Evolutionary conservation across 2,888 invertebrate species (phyloP).

Genomic region (Eilema sororculum): DNA sequence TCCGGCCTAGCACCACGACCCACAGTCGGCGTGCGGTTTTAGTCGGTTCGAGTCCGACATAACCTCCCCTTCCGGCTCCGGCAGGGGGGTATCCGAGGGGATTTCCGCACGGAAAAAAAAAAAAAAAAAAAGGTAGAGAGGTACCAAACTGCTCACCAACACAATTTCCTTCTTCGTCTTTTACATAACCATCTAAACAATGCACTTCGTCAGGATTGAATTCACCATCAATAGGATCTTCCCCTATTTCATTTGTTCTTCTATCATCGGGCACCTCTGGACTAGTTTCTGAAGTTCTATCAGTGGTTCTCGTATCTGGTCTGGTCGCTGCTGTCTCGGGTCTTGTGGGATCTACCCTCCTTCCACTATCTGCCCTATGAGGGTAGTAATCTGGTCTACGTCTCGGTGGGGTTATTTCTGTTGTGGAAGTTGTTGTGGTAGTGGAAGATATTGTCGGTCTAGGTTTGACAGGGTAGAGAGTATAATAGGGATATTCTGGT

Average conservation of each 20-base stretch:
- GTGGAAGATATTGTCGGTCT: slow-evolving; percentile 26
- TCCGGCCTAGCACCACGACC: too few species aligned
- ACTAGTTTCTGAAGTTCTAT: slow-evolving; percentile 25
- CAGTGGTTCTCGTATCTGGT: slow-evolving; percentile 23
- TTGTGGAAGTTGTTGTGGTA: neutral
- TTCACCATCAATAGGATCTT: slow-evolving; percentile 27
- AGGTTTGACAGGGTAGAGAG: slow-evolving; percentile 40
- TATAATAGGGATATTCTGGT: slow-evolving; percentile 40
- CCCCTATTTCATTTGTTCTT: slow-evolving; percentile 52
- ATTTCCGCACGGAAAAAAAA: too few species aligned
- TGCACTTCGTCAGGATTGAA: slow-evolving; percentile 70
- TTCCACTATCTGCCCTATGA: slow-evolving; percentile 37
- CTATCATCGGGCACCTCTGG: slow-evolving; percentile 51
- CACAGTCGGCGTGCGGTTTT: too few species aligned
- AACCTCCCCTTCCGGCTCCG: too few species aligned
- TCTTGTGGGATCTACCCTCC: slow-evolving; percentile 27
- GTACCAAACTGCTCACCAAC: slow-evolving; percentile 75
- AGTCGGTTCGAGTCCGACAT: too few species aligned
- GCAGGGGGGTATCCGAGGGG: too few species aligned
- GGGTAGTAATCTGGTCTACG: slow-evolving; percentile 32
- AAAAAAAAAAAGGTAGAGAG: too few species aligned
- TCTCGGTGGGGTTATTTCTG: slow-evolving; percentile 25
- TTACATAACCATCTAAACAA: slow-evolving; percentile 85
- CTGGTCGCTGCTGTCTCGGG: slow-evolving; percentile 19
- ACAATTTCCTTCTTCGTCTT: slow-evolving; percentile 85